Base-by-base conservation (phyloP, 2,888 invertebrate species). In the Ethmia dodecea region DNA sequence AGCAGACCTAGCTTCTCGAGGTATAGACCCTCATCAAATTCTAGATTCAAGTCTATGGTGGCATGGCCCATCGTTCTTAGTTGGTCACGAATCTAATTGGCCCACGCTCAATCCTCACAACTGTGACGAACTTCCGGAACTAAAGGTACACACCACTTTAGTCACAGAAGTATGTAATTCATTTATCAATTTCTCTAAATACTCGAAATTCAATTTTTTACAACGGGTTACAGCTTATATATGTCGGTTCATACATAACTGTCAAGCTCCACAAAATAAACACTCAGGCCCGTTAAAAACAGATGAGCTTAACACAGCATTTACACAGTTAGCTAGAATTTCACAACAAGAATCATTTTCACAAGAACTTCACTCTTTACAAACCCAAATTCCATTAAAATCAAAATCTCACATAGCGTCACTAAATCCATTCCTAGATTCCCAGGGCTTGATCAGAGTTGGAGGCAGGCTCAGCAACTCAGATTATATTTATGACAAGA, bases 391-490 rank as follows among this genome's bases (percentile, higher is more conserved):
- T n/a, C 14, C 28, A 9, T 13, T 28, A 10, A 28, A 13, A 2
- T 5, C 28, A 9, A 28, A 13, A 28, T 12, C 28, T 5, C 2
- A 28, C 9, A 13, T 28, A 2, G 12, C 13, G 13, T 28, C 28
- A 13, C 13, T 28, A 13, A 13, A 13, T 9, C 28, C 28, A 12
- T 28, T 28, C 6, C 8, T 28, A 10, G 28, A 28, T 13, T 4
- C 13, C 12, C 9, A 14, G 5, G 33, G 35, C 6, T 16, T 45
- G 14, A 38, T 46, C n/a, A 25, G 46, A 24, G 45, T 45, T 3
- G 43, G 45, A 18, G 45, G 49, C 3, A 29, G 49, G n/a, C 20
- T 47, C 8, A 27, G 27, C 38, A 39, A 35, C 35, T 43, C 43
- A 35, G 36, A 34, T 10, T 43, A 42, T 33, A n/a, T 35, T 37